Evolutionary conservation across 2,888 invertebrate species (phyloP).

Genomic region (Punctoribates punctum): DNA sequence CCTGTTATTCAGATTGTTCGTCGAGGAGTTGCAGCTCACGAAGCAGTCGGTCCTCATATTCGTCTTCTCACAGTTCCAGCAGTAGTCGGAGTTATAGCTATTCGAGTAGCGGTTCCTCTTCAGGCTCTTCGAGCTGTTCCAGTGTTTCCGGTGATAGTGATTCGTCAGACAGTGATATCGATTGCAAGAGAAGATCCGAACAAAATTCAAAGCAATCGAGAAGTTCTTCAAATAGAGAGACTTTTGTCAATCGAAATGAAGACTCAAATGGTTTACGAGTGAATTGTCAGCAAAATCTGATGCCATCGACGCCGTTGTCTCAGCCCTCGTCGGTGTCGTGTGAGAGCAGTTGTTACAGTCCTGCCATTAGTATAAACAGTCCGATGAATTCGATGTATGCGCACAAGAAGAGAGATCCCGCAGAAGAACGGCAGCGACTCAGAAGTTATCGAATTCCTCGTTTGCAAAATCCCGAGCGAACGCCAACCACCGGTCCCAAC

Average conservation of each 20-base stretch:
- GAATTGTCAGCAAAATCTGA: slow-evolving; percentile 15
- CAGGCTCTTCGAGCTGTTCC: slow-evolving; percentile 37
- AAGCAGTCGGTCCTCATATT: slow-evolving; percentile 50
- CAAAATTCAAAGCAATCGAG: slow-evolving; percentile 18
- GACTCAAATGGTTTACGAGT: slow-evolving; percentile 18
- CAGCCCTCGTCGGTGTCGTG: slow-evolving; percentile 57
- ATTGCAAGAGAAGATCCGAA: not conserved
- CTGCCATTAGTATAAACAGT: slow-evolving; percentile 47
- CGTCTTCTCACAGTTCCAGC: slow-evolving; percentile 49
- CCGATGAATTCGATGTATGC: slow-evolving; percentile 24
- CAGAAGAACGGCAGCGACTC: slow-evolving; percentile 43
- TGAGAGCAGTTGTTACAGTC: slow-evolving; percentile 57
- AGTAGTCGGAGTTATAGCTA: slow-evolving; percentile 47
- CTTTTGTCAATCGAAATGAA: not conserved
- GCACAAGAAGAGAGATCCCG: slow-evolving; percentile 40
- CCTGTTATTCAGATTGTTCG: slow-evolving; percentile 15
- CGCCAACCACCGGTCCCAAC: slow-evolving; percentile 12
- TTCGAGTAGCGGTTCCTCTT: slow-evolving; percentile 48
- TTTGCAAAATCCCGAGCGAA: slow-evolving; percentile 29
- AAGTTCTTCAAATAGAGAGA: not conserved
- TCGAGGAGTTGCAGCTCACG: slow-evolving; percentile 47
- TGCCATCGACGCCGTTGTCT: slow-evolving; percentile 49
- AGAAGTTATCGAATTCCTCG: slow-evolving; percentile 44
- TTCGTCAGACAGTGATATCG: slow-evolving; percentile 30
- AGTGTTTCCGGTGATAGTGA: slow-evolving; percentile 37